Base-by-base conservation (phyloP, 2,888 invertebrate species). In the Andrena marginata region DNA sequence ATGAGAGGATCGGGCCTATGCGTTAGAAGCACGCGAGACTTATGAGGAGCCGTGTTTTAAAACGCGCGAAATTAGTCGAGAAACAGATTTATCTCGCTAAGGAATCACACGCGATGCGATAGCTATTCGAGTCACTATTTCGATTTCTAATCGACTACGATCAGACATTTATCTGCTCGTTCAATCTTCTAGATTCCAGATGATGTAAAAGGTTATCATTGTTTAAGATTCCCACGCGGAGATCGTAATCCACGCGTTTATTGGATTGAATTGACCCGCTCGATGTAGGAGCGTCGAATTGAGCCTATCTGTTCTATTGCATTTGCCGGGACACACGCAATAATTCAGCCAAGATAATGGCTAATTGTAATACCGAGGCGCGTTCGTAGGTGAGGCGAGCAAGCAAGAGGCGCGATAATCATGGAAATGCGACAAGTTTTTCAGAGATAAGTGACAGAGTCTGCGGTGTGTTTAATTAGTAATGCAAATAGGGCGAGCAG, bases 1-100 rank as follows among this genome's bases (percentile, higher is more conserved):
- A 86, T 75, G 86, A 85, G 84, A 87, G 81, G 86, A 82, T 70
- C 81, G 82, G 73, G 74, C 74, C 78, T 77, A 60, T 65, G 80
- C 77, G 81, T 89, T 87, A 84, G 80, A 62, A 82, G 78, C 92
- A 91, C 90, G 92, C 91, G 86, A 91, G 85, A 82, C 80, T 75
- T 77, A 77, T 85, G 87, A 87, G 64, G 82, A 75, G 79, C 77
- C 75, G 80, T 88, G 87, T 78, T 89, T 89, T 78, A 89, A 89
- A 89, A 88, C 77, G 71, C 81, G 84, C 10, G 82, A 88, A 91
- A 90, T 92, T 89, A 89, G 86, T 79, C 81, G 77, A 82, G 80
- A 85, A 78, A 73, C 78, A 85, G 85, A 88, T 80, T 79, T 80
- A 83, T 89, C 71, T 86, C 86, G 87, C 84, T 89, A 89, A 2